These are phyloP conservation scores for Agapornis roseicollis DNA, from an alignment of 2,113 vertebrate species.

Conservation along the genomic window DNA sequence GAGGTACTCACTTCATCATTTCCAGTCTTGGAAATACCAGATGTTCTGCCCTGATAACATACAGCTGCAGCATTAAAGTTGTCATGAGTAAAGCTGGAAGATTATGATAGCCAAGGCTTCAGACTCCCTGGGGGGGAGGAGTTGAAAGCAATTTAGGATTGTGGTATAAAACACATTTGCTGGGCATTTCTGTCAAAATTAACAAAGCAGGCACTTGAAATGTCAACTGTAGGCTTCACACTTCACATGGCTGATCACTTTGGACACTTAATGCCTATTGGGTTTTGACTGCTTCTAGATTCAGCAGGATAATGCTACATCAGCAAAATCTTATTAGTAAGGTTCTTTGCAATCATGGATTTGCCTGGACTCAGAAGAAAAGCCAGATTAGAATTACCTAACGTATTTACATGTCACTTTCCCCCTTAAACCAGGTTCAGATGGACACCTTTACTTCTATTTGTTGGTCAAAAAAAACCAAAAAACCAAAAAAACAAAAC, in stretches of 20 bases:
- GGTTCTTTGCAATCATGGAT: background rate
- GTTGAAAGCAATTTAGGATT: background rate
- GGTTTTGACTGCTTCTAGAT: background rate
- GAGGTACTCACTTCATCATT: background rate
- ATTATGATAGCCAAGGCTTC: constrained; percentile 27
- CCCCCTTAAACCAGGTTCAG: background rate
- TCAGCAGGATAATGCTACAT: background rate
- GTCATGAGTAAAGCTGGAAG: background rate
- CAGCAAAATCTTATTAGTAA: background rate
- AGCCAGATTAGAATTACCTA: background rate
- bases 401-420: background rate
- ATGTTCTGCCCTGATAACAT: constrained; percentile 58
- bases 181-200: background rate
- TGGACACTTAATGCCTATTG: background rate
- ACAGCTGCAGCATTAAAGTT: background rate
- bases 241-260: background rate
- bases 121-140: background rate
- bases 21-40: background rate
- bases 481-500: too few species aligned
- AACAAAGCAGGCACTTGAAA: background rate
- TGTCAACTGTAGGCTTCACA: background rate
- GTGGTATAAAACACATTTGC: background rate
- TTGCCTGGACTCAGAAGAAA: background rate
- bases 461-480: background rate
- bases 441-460: background rate